These are phyloP conservation scores for Echinometra lucunter DNA, from an alignment of 53 echinoderm and acorn worm species.

Conservation along the genomic window DNA sequence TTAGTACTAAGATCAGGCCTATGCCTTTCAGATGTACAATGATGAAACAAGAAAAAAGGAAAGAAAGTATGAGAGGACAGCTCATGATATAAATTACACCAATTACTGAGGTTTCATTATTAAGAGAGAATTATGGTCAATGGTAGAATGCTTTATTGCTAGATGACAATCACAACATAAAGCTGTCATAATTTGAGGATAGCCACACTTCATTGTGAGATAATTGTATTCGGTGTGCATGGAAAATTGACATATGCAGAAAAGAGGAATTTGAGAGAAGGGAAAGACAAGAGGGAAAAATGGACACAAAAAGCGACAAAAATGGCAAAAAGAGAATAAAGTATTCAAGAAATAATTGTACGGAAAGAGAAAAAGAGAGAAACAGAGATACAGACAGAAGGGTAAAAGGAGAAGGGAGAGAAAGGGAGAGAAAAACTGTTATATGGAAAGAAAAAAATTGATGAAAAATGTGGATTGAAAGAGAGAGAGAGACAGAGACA, in stretches of 20 bases:
- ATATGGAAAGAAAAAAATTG: not conserved
- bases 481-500: too few species aligned
- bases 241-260: not conserved
- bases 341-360: too few species aligned
- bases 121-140: constrained; percentile 45
- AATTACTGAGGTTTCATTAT: constrained; percentile 33
- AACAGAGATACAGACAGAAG: not conserved
- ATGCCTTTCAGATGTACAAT: not conserved
- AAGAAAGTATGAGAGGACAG: not conserved
- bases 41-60: not conserved
- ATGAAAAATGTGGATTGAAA: too few species aligned
- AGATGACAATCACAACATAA: not conserved
- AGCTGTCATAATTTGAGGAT: constrained; percentile 46
- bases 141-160: not conserved
- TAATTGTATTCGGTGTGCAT: constrained; percentile 6
- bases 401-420: not conserved
- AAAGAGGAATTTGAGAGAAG: not conserved
- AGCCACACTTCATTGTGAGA: constrained; percentile 4
- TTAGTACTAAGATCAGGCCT: too few species aligned
- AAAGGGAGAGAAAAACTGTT: not conserved
- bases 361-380: not conserved
- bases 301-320: not conserved
- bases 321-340: too few species aligned
- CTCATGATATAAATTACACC: constrained; percentile 32
- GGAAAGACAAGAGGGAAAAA: not conserved